Percentiles rank a stretch among this genome's conserved stretches.
Evolutionary conservation across 2,888 invertebrate species (phyloP).

Genomic region (Phania funesta): DNA sequence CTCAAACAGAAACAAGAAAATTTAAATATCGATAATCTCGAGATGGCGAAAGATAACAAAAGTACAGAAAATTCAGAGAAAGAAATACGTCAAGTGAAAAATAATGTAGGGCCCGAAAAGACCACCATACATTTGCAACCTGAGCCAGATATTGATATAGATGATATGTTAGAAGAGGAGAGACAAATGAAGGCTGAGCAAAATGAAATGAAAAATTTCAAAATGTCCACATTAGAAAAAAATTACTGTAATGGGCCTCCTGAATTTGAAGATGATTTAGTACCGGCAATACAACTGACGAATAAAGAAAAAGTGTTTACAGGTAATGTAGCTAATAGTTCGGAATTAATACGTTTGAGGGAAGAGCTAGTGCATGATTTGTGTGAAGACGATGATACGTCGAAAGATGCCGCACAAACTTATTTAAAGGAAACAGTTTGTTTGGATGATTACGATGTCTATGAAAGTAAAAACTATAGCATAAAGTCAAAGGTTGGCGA

Average conservation of each 20-base stretch:
- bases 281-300: conserved; percentile 9
- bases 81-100: not conserved
- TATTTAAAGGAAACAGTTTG: conserved; percentile 72
- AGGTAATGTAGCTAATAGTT: not conserved
- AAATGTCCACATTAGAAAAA: not conserved
- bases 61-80: conserved; percentile 66
- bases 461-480: not conserved
- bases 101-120: not conserved
- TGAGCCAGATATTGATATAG: conserved; percentile 68
- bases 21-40: conserved; percentile 57
- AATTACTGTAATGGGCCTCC: conserved; percentile 61
- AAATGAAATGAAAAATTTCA: not conserved
- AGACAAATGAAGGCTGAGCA: conserved; percentile 72
- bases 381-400: conserved; percentile 70
- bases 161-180: conserved; percentile 74
- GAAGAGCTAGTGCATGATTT: conserved; percentile 72
- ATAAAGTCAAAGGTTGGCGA: not conserved
- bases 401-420: conserved; percentile 68
- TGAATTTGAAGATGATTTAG: conserved; percentile 66
- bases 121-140: conserved; percentile 19
- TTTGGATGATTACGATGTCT: conserved; percentile 68
- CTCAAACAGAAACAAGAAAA: conserved; percentile 60
- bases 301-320: not conserved
- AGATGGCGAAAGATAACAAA: not conserved
- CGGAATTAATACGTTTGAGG: conserved; percentile 50